Percentiles rank a stretch among this genome's conserved stretches.
phyloP scores from a whole-genome alignment of 2,888 invertebrate genomes.

The Hofmannophila pseudospretella region DNA sequence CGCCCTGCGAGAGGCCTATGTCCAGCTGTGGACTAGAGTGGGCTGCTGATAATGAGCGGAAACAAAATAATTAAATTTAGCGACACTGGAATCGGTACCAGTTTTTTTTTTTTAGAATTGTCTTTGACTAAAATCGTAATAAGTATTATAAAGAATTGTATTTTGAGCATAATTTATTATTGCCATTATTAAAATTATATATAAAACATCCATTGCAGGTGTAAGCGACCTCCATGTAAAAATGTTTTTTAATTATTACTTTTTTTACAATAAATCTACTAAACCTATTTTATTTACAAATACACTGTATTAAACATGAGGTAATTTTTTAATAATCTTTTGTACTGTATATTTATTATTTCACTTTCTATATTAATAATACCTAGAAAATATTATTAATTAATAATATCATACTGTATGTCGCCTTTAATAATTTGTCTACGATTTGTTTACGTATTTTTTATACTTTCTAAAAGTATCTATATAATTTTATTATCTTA shows the following conservation, averaged over 20 bases:
- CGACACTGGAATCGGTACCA: too few species aligned
- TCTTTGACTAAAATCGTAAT: too few species aligned
- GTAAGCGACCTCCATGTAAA: conserved; percentile 48
- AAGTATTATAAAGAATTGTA: not conserved
- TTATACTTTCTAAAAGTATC: conserved; percentile 6
- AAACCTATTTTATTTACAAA: conserved; percentile 38
- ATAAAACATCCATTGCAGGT: conserved; percentile 24
- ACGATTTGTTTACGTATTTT: conserved; percentile 14
- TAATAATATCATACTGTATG: conserved; percentile 34
- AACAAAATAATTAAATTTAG: too few species aligned
- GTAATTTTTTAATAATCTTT: conserved; percentile 45
- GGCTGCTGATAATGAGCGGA: too few species aligned
- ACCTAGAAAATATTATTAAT: conserved; percentile 13
- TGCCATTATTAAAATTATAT: not conserved
- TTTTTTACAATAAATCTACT: conserved; percentile 31
- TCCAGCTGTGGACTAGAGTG: too few species aligned
- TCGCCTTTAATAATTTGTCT: conserved; percentile 28
- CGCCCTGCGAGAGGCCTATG: too few species aligned
- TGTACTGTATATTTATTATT: conserved; percentile 34
- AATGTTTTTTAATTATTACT: conserved; percentile 38
- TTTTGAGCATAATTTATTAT: not conserved
- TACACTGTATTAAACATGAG: conserved; percentile 64
- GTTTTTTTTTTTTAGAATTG: too few species aligned
- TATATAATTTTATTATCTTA: conserved; percentile 33
- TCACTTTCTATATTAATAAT: conserved; percentile 7